Conservation (phyloP, 2,888 invertebrate species). For the Hemistola chrysoprasaria region DNA sequence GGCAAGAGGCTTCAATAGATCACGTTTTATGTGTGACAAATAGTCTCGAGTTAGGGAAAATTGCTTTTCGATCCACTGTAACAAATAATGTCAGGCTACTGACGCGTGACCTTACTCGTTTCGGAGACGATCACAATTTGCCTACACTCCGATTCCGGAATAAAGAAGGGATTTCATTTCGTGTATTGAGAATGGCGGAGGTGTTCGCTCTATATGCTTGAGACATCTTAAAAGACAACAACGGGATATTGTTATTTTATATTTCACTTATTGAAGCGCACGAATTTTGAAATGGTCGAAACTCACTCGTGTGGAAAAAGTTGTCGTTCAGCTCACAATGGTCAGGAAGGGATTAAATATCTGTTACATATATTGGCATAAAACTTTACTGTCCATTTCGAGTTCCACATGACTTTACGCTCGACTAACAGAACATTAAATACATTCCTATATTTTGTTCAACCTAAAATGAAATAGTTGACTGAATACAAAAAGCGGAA, state of each 20-base stretch:
- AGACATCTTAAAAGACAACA: constrained; percentile 47
- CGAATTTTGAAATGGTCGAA: constrained; percentile 36
- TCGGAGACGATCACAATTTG: constrained; percentile 70
- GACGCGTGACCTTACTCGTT: constrained; percentile 69
- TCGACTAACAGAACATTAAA: too few species aligned
- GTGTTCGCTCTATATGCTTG: constrained; percentile 52
- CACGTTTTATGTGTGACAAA: constrained; percentile 80
- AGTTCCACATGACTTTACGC: too few species aligned
- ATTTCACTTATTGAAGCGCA: constrained; percentile 35
- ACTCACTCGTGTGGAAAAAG: constrained; percentile 37
- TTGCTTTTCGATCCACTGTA: constrained; percentile 78
- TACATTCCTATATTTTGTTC: constrained; percentile 22
- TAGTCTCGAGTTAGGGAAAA: constrained; percentile 76
- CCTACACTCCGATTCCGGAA: constrained; percentile 52
- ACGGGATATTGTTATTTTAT: constrained; percentile 40
- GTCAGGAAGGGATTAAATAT: constrained; percentile 23
- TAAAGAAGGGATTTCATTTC: constrained; percentile 49
- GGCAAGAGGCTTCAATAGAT: constrained; percentile 60
- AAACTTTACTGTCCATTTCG: too few species aligned
- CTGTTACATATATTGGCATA: too few species aligned
- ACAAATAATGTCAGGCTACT: constrained; percentile 76
- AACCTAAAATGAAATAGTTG: constrained; percentile 55
- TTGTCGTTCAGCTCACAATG: constrained; percentile 35
- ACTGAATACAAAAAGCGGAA: constrained; percentile 50
- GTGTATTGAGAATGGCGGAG: constrained; percentile 52